Conservation (phyloP, 1,140 invertebrate genomes). For the Atta colombica region DNA sequence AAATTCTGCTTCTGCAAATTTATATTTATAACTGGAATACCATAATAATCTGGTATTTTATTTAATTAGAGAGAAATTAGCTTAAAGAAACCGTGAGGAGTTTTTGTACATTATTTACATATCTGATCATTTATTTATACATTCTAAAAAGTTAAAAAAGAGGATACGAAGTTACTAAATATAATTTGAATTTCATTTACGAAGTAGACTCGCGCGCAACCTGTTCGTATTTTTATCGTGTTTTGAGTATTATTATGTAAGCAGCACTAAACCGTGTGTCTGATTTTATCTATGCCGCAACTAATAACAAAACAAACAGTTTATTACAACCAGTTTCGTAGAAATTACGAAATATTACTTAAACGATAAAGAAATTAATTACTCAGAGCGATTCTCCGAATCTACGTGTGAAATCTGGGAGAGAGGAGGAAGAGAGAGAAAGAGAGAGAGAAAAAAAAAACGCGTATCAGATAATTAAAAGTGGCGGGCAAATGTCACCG, state of each 20-base stretch:
- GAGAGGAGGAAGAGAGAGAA: no score
- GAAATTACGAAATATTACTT: constrained; percentile 25
- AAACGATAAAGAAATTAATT: constrained; percentile 30
- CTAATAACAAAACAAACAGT: constrained; percentile 31
- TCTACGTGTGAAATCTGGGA: neutral
- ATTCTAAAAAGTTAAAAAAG: neutral
- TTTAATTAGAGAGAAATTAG: neutral
- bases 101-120: constrained; percentile 1
- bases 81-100: neutral
- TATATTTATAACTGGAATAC: neutral
- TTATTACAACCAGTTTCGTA: constrained; percentile 31
- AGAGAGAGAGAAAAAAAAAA: neutral
- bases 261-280: neutral
- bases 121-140: neutral
- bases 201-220: neutral
- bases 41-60: constrained; percentile 9
- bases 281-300: neutral
- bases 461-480: constrained; percentile 28
- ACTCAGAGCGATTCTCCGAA: neutral
- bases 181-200: constrained; percentile 3
- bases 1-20: neutral
- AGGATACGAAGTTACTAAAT: neutral
- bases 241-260: constrained; percentile 6
- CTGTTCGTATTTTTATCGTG: constrained; percentile 17
- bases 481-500: constrained; percentile 49